Evolutionary conservation across 1,140 invertebrate species (phyloP), one percentile per base, ranked within the genome.

Genomic region (Thrips palmi): DNA sequence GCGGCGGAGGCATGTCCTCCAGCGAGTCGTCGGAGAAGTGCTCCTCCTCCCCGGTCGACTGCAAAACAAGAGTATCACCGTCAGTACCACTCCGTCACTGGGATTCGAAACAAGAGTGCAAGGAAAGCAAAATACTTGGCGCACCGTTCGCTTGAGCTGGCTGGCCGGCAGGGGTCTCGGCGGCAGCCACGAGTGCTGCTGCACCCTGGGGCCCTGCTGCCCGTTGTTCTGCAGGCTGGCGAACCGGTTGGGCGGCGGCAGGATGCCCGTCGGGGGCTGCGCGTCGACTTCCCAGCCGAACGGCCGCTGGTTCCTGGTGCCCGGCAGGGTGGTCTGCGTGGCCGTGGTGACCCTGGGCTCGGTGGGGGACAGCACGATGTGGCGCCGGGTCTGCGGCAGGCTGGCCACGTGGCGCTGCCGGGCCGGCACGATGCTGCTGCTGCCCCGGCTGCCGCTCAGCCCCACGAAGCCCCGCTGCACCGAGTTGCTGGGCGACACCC

Each of bases 1-100:
- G 40, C 14, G 27, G 32, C 60, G 2, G 64, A 43, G 73, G 64
- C 48, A 65, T 49, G 28, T 78, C 77, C 52, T 84, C 80, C 32
- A 83, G 52, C 3, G 78, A 83, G 52, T 84, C 79, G 52, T 84
- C 80, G 4, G 79, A 83, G 52, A 83, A 83, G 42, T 73, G 69
- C 43, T 75, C 74, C 45, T 79, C 74, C 39, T 75, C 73, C 7
- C 49, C 36, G 7, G 42, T 42, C 4, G 35, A 32, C 27, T 46
- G n/a, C n/a, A n/a, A n/a, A n/a, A n/a, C n/a, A n/a, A n/a, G n/a
- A n/a, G n/a, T n/a, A n/a, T n/a, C n/a, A n/a, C n/a, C n/a, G n/a
- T n/a, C n/a, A n/a, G n/a, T n/a, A n/a, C n/a, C n/a, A n/a, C n/a
- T n/a, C n/a, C n/a, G n/a, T n/a, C n/a, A n/a, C n/a, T n/a, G n/a